Base-by-base conservation (phyloP, 2,113 vertebrate species). In the Cebus imitator region DNA sequence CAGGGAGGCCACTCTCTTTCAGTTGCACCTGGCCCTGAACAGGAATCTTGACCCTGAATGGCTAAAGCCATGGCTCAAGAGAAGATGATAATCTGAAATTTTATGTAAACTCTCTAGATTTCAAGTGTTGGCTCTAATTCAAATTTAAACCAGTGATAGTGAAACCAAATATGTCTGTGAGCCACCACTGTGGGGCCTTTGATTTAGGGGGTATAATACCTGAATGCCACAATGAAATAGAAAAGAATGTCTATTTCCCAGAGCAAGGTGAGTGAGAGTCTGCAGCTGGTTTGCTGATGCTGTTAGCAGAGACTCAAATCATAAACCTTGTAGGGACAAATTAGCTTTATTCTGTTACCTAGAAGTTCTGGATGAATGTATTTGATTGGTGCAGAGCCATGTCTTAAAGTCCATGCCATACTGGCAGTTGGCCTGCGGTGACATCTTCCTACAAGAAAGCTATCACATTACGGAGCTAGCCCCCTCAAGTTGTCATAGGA, bases 391-490 rank as follows among this genome's bases (percentile, higher is more conserved):
- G 52, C 21, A 55, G 94, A 86, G 73, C 6, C 16, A 30, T 86
- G 37, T 90, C 57, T 90, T 76, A 52, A 76, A 89, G 84, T 20
- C 61, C 52, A 61, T 1, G 4, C 14, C 48, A 55, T 95, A 37
- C 8, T 80, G 66, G 86, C 18, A 57, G 32, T 85, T 86, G 93
- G 37, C 73, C 90, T 32, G 17, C 2, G 37, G 57, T 85, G 68
- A 87, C 73, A 87, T 84, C 83, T 70, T 95, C 92, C 30, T 72
- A 40, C 37, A 64, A 75, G 64, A 80, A 91, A 91, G 55, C 37
- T 43, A 32, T 81, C 20, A 0, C 8, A 8, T 81, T 86, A 50
- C 0, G 1, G 32, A 82, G 61, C 17, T 30, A 68, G 18, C 2
- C 8, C 55, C 14, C 12, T 2, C 8, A 35, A 83, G 25, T 79